These are phyloP conservation scores for Pseudopleuronectes americanus DNA, from an alignment of 2,797 vertebrate species.

Conservation along the genomic window DNA sequence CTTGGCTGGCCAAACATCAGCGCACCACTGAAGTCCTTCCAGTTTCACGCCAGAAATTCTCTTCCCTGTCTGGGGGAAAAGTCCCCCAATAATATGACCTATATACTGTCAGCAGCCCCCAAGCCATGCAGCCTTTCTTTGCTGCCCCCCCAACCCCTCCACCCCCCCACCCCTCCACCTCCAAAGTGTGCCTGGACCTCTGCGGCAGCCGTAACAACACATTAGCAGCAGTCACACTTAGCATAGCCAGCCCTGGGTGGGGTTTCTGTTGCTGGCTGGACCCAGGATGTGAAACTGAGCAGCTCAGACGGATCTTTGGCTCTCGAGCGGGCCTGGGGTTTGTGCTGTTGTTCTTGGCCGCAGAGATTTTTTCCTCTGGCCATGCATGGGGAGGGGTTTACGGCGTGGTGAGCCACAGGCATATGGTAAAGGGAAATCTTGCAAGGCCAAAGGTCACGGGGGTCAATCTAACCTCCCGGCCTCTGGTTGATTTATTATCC, in stretches of 20 bases:
- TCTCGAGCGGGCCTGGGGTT: constrained; percentile 18
- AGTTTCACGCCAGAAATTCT: constrained; percentile 74
- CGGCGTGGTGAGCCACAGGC: constrained; percentile 49
- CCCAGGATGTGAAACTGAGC: constrained; percentile 58
- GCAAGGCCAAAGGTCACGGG: constrained; percentile 66
- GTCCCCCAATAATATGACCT: constrained; percentile 74
- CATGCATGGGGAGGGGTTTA: neutral
- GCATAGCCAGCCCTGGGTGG: constrained; percentile 41
- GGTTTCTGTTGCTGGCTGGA: constrained; percentile 43
- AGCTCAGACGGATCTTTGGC: constrained; percentile 53
- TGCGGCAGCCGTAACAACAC: constrained; percentile 47
- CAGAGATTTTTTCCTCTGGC: constrained; percentile 44
- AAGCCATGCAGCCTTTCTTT: constrained; percentile 11
- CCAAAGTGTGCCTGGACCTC: constrained; percentile 36
- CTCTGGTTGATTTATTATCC: constrained; percentile 73
- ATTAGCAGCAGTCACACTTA: constrained; percentile 55
- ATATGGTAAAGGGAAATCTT: constrained; percentile 67
- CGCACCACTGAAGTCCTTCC: constrained; percentile 81
- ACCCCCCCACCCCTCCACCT: constrained; percentile 42
- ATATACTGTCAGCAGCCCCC: constrained; percentile 42
- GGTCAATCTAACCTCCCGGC: constrained; percentile 73
- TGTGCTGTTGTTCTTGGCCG: constrained; percentile 59
- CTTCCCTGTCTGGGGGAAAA: constrained; percentile 72
- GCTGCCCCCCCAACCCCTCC: constrained; percentile 12
- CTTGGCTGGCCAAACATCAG: constrained; percentile 76